These are phyloP conservation scores for Hozukius guyotensis DNA, from an alignment of 2,797 vertebrate genomes.

Conservation along the genomic window DNA sequence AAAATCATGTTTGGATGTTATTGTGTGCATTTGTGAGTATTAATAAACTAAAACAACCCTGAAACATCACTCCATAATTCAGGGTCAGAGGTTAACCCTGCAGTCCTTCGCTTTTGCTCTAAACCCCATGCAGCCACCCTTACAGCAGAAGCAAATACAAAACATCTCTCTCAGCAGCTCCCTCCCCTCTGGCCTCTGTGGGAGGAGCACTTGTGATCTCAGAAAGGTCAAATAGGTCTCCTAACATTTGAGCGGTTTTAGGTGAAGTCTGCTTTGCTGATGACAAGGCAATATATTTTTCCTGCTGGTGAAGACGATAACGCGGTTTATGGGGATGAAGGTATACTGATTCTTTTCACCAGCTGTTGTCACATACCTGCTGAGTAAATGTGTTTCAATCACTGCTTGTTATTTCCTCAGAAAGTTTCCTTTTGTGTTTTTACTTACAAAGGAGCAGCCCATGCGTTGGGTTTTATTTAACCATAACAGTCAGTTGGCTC, in stretches of 20 bases:
- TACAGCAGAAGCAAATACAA: neutral
- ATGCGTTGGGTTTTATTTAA: constrained; percentile 44
- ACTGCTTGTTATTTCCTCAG: neutral
- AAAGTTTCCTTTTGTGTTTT: constrained; percentile 8
- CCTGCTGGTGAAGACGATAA: neutral
- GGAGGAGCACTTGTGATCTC: neutral
- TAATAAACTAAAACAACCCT: neutral
- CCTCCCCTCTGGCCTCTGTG: neutral
- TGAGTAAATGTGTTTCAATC: neutral
- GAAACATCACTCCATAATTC: neutral
- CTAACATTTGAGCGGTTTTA: neutral
- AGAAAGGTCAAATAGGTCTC: constrained; percentile 14
- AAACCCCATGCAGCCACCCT: neutral
- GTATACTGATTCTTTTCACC: neutral
- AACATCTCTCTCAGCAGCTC: neutral
- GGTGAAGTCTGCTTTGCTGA: neutral
- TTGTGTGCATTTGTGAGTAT: neutral
- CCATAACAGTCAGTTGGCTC: constrained; percentile 27
- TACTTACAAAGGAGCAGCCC: constrained; percentile 8
- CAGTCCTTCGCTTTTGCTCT: neutral
- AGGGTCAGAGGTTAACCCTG: neutral
- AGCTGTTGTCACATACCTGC: neutral
- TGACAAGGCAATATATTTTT: neutral
- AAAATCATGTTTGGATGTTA: neutral
- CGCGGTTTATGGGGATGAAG: neutral